Conservation (phyloP, 2,888 invertebrate genomes). For the Hoplodrina ambigua region DNA sequence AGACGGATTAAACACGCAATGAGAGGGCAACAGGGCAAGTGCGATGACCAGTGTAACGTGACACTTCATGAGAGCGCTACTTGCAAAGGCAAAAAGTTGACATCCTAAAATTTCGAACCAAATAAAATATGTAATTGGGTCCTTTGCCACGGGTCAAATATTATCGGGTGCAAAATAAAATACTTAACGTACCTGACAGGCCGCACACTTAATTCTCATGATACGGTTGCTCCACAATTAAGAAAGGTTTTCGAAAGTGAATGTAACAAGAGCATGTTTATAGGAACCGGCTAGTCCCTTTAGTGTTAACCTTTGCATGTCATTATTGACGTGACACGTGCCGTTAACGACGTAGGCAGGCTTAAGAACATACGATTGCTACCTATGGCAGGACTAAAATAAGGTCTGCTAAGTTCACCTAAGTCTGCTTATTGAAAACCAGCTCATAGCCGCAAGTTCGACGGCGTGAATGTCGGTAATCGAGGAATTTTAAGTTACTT, state of each 20-base stretch:
- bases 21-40: conserved; percentile 37
- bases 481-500: no score
- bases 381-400: not conserved
- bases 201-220: conserved; percentile 36
- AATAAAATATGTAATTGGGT: not conserved
- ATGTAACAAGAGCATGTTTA: conserved; percentile 38
- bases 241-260: conserved; percentile 61
- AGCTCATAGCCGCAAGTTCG: no score
- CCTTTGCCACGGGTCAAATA: not conserved
- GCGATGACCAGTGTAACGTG: conserved; percentile 9
- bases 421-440: no score
- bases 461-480: no score
- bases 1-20: conserved; percentile 57
- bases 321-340: conserved; percentile 32
- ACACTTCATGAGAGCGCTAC: not conserved
- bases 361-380: not conserved
- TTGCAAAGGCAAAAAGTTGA: not conserved
- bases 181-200: conserved; percentile 42
- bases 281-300: conserved; percentile 55
- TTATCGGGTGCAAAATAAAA: conserved; percentile 12
- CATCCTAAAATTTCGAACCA: not conserved
- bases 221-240: conserved; percentile 56
- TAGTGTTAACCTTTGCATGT: conserved; percentile 57
- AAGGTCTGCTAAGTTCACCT: not conserved
- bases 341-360: conserved; percentile 5